These are phyloP conservation scores for Rhinolophus sinicus DNA, from an alignment of 2,113 vertebrate genomes.

Conservation along the genomic window DNA sequence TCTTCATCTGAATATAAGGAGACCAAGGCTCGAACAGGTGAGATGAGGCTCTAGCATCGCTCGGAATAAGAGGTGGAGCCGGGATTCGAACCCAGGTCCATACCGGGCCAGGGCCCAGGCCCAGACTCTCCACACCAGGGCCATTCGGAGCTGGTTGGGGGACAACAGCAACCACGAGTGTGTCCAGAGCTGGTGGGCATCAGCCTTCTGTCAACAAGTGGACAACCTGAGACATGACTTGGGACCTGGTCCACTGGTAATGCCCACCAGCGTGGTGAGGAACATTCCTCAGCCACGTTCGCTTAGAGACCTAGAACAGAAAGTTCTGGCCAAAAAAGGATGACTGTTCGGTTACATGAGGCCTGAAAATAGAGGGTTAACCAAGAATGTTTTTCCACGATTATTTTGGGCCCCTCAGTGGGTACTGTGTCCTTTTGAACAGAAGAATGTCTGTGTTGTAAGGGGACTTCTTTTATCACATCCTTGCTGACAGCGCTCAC, in stretches of 20 bases:
- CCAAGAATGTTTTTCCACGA: not conserved
- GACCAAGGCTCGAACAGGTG: too few relatives aligned
- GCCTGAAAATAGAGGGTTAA: not conserved
- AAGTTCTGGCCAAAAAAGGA: not conserved
- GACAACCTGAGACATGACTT: not conserved
- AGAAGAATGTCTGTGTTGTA: not conserved
- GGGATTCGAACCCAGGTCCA: not conserved
- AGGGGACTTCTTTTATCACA: not conserved
- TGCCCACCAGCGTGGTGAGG: not conserved
- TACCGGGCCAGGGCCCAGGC: not conserved
- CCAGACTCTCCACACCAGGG: accelerated
- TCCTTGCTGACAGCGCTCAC: not conserved
- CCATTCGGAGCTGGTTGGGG: not conserved
- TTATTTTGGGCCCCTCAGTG: not conserved
- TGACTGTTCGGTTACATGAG: not conserved
- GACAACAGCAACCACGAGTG: not conserved
- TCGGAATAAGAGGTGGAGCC: not conserved
- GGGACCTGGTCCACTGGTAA: not conserved
- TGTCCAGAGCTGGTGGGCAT: not conserved
- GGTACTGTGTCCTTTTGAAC: not conserved
- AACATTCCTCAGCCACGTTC: constrained; percentile 9
- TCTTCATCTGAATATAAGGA: not conserved
- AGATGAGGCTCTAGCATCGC: not conserved
- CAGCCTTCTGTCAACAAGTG: not conserved
- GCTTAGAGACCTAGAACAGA: not conserved